A percentile compares a stretch with the other conserved stretches of the same genome.
Evolutionary conservation across 2,797 vertebrate genomes (phyloP).

Genomic region (Erpetoichthys calabaricus): DNA sequence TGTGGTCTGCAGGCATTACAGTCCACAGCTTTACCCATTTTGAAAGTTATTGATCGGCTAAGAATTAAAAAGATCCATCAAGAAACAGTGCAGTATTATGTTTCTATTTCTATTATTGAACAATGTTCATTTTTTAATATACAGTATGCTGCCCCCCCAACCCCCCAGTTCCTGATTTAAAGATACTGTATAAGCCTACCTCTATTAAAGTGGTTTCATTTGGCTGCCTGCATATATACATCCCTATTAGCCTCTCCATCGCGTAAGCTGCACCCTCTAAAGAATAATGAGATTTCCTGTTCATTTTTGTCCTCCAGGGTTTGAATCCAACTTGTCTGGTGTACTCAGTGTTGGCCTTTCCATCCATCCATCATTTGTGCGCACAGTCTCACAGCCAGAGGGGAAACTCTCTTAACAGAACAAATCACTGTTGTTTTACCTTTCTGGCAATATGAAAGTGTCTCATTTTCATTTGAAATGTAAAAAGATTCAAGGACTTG

Average conservation of each 20-base stretch:
- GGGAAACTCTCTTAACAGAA: not conserved
- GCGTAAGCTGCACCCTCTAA: not conserved
- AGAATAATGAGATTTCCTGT: not conserved
- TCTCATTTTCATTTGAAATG: not conserved
- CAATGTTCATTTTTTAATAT: too few relatives aligned
- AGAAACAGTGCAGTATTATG: conserved; percentile 12
- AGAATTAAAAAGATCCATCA: conserved; percentile 10
- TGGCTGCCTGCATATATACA: not conserved
- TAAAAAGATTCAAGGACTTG: not conserved
- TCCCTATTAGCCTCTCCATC: not conserved
- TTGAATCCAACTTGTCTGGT: not conserved
- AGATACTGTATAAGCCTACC: not conserved
- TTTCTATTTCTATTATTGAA: too few relatives aligned
- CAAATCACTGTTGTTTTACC: not conserved
- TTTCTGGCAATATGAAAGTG: not conserved
- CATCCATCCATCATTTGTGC: not conserved
- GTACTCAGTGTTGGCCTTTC: not conserved
- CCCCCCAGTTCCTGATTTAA: not conserved
- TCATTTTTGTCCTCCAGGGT: conserved; percentile 2
- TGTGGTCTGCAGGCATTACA: too few relatives aligned
- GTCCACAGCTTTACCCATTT: too few relatives aligned
- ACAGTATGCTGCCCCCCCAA: too few relatives aligned
- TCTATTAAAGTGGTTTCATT: conserved; percentile 3
- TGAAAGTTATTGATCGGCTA: not conserved
- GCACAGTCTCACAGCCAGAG: not conserved